Conservation (phyloP, 37 sponge, comb jelly and placozoan genomes). For the Halichondria panicea region DNA sequence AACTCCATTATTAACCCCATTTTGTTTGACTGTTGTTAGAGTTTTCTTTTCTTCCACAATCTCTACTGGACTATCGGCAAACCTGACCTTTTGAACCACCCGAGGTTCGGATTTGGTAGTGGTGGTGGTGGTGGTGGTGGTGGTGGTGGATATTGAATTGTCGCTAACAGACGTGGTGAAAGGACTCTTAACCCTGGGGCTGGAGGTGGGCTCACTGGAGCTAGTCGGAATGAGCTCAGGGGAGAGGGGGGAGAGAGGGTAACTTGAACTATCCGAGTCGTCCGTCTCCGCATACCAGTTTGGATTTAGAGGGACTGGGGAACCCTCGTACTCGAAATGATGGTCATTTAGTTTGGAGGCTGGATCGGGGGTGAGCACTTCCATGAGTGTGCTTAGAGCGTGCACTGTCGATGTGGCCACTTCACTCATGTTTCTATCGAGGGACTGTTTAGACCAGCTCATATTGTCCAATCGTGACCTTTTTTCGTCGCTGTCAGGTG, state of each 20-base stretch:
- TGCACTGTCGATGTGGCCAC: conserved; percentile 22
- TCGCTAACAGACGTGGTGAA: background rate
- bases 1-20: too few species aligned
- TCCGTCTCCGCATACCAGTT: background rate
- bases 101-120: background rate
- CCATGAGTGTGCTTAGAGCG: conserved; percentile 15
- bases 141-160: background rate
- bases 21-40: too few species aligned
- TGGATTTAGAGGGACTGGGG: background rate
- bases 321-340: background rate
- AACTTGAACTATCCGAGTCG: background rate
- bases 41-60: too few species aligned
- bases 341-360: background rate
- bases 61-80: too few species aligned
- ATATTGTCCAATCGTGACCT: background rate
- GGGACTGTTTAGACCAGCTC: conserved; percentile 12
- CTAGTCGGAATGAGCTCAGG: too few species aligned
- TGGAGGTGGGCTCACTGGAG: background rate
- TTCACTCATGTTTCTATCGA: conserved; percentile 1
- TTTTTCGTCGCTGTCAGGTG: conserved; percentile 1
- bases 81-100: too few species aligned
- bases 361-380: conserved; percentile 8
- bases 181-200: background rate
- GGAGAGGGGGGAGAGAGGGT: conserved; percentile 17
- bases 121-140: background rate